Conservation (phyloP, 2,113 vertebrate species). For the Periophthalmus modestus region DNA sequence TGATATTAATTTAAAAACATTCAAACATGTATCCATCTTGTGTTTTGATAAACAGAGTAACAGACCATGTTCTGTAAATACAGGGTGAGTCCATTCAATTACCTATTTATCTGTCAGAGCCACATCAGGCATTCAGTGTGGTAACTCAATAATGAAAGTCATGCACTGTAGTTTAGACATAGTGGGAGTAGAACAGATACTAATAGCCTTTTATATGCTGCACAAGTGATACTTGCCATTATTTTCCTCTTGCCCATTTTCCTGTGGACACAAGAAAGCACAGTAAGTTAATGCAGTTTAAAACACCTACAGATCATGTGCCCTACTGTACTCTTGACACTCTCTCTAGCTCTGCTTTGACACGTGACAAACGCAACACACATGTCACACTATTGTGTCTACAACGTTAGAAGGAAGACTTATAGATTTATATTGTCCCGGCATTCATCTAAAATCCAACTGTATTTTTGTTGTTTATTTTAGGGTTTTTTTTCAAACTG, state of each 20-base stretch:
- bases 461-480: background rate
- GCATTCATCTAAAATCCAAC: background rate
- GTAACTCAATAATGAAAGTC: constrained; percentile 52
- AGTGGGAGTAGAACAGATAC: constrained; percentile 17
- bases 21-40: constrained; percentile 25
- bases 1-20: constrained; percentile 30
- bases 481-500: background rate
- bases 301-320: background rate
- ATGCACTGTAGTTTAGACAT: constrained; percentile 56
- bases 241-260: constrained; percentile 67
- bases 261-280: constrained; percentile 57
- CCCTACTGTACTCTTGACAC: background rate
- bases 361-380: background rate
- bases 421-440: background rate
- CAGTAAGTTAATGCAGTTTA: constrained; percentile 2
- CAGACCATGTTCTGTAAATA: constrained; percentile 13
- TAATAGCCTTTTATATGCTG: constrained; percentile 19
- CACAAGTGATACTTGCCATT: constrained; percentile 69
- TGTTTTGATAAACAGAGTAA: constrained; percentile 19
- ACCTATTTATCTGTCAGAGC: constrained; percentile 20
- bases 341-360: background rate
- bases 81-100: constrained; percentile 27
- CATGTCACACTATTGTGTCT: background rate
- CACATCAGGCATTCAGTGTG: constrained; percentile 35
- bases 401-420: background rate